These are phyloP conservation scores for Clamator glandarius DNA, from an alignment of 2,797 vertebrate genomes.

Conservation along the genomic window DNA sequence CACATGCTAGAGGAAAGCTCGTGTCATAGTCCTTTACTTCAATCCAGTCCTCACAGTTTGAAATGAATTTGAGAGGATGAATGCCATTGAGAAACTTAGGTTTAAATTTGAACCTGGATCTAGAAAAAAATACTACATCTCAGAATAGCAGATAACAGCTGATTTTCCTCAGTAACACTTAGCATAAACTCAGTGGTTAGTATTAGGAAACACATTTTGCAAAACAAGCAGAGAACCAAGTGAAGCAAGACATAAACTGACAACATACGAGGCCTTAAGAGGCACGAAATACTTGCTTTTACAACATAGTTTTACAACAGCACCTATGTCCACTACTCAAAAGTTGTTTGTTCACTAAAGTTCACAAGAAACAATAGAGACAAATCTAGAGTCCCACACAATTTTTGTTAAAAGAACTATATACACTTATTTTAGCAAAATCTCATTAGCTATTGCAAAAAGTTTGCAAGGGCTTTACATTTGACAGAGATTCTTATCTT, in stretches of 20 bases:
- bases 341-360: neutral
- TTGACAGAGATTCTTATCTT: neutral
- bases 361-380: neutral
- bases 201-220: slow-evolving; percentile 53
- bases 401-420: neutral
- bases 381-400: rapidly evolving
- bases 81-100: neutral
- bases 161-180: neutral
- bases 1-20: neutral
- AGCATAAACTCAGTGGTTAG: neutral
- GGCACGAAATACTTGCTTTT: neutral
- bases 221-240: slow-evolving; percentile 5
- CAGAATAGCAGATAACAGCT: neutral
- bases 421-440: neutral
- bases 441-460: neutral
- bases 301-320: neutral
- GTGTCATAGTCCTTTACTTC: neutral
- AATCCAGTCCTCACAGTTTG: neutral
- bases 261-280: neutral
- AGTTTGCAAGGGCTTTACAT: neutral
- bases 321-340: neutral
- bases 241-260: slow-evolving; percentile 33
- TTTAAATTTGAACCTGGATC: neutral
- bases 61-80: neutral
- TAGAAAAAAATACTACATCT: neutral